phyloP scores from a whole-genome alignment of 1,140 invertebrate genomes.

The Drosophila yakuba region DNA sequence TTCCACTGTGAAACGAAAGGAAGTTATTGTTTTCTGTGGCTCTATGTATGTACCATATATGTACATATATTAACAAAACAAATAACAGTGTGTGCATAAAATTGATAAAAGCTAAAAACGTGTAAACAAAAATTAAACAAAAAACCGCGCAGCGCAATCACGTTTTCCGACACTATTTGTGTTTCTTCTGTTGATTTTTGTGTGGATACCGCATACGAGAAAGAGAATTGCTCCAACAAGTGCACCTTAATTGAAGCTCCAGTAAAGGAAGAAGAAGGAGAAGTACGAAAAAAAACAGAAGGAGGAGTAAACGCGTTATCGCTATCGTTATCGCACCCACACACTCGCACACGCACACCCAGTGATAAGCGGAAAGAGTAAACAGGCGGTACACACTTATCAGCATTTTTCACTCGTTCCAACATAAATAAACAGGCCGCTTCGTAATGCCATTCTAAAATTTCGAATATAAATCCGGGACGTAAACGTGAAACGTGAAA shows the following conservation, averaged over 20 bases:
- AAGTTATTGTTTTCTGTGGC: constrained; percentile 63
- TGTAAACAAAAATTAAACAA: constrained; percentile 52
- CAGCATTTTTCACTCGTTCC: constrained; percentile 36
- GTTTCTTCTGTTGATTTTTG: constrained; percentile 33
- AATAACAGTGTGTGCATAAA: constrained; percentile 52
- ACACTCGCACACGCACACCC: constrained; percentile 18
- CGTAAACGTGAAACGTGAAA: constrained; percentile 16
- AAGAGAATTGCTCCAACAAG: constrained; percentile 49
- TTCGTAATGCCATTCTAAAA: constrained; percentile 64
- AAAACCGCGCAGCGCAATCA: constrained; percentile 45
- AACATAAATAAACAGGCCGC: constrained; percentile 49
- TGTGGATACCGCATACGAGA: constrained; percentile 8
- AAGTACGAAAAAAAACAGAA: constrained; percentile 11
- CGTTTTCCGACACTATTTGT: constrained; percentile 68
- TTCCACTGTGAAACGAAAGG: constrained; percentile 72
- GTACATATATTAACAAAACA: constrained; percentile 73
- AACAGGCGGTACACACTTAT: constrained; percentile 34
- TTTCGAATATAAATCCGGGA: constrained; percentile 30
- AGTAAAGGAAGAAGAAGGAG: constrained; percentile 40
- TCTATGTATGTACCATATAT: neutral
- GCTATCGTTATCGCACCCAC: constrained; percentile 51
- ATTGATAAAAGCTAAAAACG: constrained; percentile 63
- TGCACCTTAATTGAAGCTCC: constrained; percentile 47
- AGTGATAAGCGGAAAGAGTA: constrained; percentile 63
- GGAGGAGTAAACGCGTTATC: constrained; percentile 42